These are phyloP conservation scores for Ridgeia piscesae DNA, from an alignment of 1,140 invertebrate species.

Conservation along the genomic window DNA sequence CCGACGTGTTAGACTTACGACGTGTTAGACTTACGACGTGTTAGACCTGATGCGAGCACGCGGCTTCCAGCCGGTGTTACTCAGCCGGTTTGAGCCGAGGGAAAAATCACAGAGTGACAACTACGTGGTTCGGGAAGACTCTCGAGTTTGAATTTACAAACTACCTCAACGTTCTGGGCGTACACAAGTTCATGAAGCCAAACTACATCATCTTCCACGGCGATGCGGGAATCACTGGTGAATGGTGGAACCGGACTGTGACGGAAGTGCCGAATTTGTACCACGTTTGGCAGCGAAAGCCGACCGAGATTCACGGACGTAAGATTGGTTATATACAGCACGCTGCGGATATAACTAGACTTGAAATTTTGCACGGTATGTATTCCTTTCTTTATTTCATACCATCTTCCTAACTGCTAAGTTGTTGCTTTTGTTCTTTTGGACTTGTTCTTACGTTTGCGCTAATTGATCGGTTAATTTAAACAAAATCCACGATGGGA, in stretches of 20 bases:
- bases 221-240: not conserved
- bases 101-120: not conserved
- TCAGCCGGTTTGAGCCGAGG: not conserved
- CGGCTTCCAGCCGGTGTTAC: not conserved
- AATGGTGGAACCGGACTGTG: not conserved
- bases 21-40: not conserved
- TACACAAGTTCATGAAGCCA: conserved; percentile 13
- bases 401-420: too few species aligned
- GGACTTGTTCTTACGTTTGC: too few species aligned
- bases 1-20: too few species aligned
- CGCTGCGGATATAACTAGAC: not conserved
- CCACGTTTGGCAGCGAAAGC: not conserved
- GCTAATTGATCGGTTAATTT: too few species aligned
- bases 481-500: too few species aligned
- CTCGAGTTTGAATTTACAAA: conserved; percentile 9
- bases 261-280: not conserved
- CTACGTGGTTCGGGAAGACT: not conserved
- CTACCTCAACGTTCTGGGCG: not conserved
- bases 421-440: too few species aligned
- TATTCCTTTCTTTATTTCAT: too few species aligned
- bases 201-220: conserved; percentile 18
- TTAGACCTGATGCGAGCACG: not conserved
- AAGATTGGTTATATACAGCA: not conserved
- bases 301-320: not conserved
- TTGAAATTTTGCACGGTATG: not conserved